phyloP scores from a whole-genome alignment of 2,113 vertebrate genomes.

The Poicephalus gulielmi region DNA sequence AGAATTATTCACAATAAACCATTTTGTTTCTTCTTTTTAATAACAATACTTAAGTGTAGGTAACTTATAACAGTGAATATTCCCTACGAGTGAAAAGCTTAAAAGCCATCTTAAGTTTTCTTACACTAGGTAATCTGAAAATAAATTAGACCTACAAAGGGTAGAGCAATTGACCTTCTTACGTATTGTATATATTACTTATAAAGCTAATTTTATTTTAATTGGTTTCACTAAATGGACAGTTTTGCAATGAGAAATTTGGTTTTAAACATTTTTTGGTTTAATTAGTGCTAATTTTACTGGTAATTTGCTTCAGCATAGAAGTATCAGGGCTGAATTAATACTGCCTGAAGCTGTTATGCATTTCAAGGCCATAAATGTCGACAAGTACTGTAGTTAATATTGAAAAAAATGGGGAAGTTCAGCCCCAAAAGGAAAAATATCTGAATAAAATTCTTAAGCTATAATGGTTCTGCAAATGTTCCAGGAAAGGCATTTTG shows the following conservation, averaged over 20 bases:
- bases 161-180: conserved; percentile 39
- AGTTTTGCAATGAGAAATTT: not conserved
- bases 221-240: not conserved
- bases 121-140: not conserved
- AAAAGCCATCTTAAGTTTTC: not conserved
- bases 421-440: not conserved
- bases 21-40: not conserved
- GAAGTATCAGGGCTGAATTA: conserved; percentile 5
- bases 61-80: not conserved
- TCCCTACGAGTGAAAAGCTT: not conserved
- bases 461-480: not conserved
- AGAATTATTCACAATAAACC: not conserved
- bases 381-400: not conserved
- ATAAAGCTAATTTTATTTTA: conserved; percentile 15
- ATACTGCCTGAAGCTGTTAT: conserved; percentile 3
- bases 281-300: conserved; percentile 40
- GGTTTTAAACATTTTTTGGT: conserved; percentile 24
- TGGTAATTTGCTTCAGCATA: not conserved
- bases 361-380: not conserved
- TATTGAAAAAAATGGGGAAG: not conserved
- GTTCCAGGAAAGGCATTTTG: not conserved
- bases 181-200: conserved; percentile 22
- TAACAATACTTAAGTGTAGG: not conserved
- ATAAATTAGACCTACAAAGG: not conserved
- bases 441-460: not conserved